Conservation (phyloP, 2,113 vertebrate genomes). For the Pelodiscus sinensis region DNA sequence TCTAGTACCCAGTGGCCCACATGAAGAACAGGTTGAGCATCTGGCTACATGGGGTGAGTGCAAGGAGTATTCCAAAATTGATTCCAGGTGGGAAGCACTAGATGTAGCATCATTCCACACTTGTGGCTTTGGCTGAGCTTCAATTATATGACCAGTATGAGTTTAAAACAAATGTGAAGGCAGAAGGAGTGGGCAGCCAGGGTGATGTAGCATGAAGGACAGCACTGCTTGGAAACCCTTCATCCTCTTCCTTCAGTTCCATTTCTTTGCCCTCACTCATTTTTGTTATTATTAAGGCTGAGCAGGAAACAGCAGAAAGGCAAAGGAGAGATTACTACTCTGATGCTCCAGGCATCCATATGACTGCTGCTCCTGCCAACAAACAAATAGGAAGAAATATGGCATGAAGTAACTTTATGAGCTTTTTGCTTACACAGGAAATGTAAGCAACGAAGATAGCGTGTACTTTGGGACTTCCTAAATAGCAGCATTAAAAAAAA, state of each 20-base stretch:
- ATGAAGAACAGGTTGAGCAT: not conserved
- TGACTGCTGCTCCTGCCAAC: not conserved
- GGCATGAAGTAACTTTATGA: conserved; percentile 47
- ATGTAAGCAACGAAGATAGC: conserved; percentile 66
- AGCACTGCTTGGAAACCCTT: not conserved
- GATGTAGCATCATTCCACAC: not conserved
- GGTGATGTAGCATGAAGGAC: not conserved
- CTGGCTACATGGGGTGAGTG: not conserved
- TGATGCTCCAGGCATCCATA: not conserved
- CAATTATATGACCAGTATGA: not conserved
- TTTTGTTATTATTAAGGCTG: not conserved
- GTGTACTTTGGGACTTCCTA: conserved; percentile 62
- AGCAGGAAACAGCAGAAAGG: not conserved
- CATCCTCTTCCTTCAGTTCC: not conserved
- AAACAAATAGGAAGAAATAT: conserved; percentile 37
- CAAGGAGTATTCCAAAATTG: not conserved
- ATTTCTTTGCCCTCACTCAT: not conserved
- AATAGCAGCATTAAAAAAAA: conserved; percentile 42
- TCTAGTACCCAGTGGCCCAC: not conserved
- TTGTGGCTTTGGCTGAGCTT: not conserved
- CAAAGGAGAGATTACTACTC: not conserved
- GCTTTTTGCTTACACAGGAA: conserved; percentile 53
- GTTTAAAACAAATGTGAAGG: not conserved
- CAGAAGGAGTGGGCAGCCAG: not conserved
- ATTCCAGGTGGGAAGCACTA: not conserved